phyloP scores from a whole-genome alignment of 2,113 vertebrate genomes.

The Toxostoma redivivum region DNA sequence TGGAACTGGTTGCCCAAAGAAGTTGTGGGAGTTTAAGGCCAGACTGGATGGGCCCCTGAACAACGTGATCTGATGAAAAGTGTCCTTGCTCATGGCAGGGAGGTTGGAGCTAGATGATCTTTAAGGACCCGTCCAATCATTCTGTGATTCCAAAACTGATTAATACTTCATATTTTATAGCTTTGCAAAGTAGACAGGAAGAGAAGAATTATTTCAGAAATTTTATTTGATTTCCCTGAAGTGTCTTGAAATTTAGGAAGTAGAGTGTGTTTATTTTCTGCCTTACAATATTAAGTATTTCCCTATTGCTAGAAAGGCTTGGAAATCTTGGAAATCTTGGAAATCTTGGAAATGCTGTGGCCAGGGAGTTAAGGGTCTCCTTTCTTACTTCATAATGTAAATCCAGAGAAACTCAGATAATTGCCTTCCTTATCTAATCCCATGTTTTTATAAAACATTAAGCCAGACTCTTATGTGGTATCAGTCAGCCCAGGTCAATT shows the following conservation, averaged over 20 bases:
- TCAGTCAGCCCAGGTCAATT: background rate
- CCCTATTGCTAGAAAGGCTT: background rate
- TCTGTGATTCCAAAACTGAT: background rate
- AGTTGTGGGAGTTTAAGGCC: background rate
- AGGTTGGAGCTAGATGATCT: background rate
- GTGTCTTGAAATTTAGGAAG: background rate
- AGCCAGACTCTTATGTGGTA: background rate
- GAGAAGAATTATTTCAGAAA: background rate
- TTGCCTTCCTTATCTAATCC: background rate
- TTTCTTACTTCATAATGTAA: background rate
- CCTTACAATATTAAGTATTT: background rate
- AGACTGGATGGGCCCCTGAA: background rate
- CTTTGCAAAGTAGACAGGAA: background rate
- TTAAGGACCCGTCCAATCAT: background rate
- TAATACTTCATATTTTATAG: background rate
- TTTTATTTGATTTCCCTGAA: background rate
- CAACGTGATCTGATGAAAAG: background rate
- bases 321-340: background rate
- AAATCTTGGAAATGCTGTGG: background rate
- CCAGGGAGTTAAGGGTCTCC: background rate
- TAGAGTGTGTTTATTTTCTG: background rate
- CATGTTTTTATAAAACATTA: background rate
- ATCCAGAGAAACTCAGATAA: background rate
- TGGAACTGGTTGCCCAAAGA: background rate
- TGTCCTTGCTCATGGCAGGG: rapidly evolving